phyloP scores from a whole-genome alignment of 2,797 vertebrate genomes.

The Mormyrus hasselquistii region DNA sequence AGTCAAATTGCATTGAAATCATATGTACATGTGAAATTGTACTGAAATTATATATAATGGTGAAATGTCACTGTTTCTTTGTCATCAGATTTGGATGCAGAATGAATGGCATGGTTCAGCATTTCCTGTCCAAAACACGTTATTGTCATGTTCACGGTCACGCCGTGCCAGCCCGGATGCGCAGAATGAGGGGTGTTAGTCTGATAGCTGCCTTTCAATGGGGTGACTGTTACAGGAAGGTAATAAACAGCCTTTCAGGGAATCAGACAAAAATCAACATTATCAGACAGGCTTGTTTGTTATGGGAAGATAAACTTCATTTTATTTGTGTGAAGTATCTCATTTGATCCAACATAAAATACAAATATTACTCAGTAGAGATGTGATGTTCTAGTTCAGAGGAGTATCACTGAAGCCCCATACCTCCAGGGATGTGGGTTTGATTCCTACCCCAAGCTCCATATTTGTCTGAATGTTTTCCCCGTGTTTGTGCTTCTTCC shows the following conservation, averaged over 20 bases:
- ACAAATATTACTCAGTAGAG: background rate
- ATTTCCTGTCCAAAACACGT: background rate
- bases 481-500: background rate
- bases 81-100: background rate
- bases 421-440: background rate
- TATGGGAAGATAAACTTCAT: background rate
- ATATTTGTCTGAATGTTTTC: background rate
- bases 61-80: background rate
- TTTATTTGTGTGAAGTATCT: background rate
- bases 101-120: background rate
- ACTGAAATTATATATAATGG: background rate
- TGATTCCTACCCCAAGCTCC: background rate
- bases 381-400: background rate
- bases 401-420: background rate
- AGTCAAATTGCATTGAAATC: background rate
- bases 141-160: background rate
- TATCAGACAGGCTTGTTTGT: slow-evolving; percentile 28
- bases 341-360: background rate
- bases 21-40: background rate
- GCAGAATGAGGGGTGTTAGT: background rate
- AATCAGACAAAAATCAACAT: background rate
- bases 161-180: background rate
- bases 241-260: background rate
- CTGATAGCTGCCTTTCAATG: background rate
- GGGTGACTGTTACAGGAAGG: background rate